Evolutionary conservation across 2,797 vertebrate genomes (phyloP), one percentile per base, ranked within the genome.

Genomic region (Lycodopsis pacificus): DNA sequence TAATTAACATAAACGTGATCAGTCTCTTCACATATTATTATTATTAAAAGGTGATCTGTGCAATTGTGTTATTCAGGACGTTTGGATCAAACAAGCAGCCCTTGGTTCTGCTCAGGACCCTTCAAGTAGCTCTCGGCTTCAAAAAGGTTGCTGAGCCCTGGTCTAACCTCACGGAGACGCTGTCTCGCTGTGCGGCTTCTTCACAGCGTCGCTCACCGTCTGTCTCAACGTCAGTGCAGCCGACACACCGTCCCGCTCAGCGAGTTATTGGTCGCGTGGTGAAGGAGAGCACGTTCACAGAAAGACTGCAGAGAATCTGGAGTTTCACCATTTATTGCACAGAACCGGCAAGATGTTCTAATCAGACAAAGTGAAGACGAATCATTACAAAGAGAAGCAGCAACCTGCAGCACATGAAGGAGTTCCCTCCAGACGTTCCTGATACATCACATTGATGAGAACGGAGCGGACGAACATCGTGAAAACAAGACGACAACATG

Each of bases 91-190:
- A n/a, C n/a, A n/a, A n/a, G n/a, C n/a, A n/a, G n/a, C n/a, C n/a
- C n/a, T n/a, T n/a, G n/a, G n/a, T n/a, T n/a, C n/a, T n/a, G n/a
- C n/a, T n/a, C n/a, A n/a, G n/a, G n/a, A n/a, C n/a, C n/a, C n/a
- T n/a, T n/a, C n/a, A n/a, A n/a, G n/a, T n/a, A n/a, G n/a, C n/a
- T n/a, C n/a, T n/a, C n/a, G n/a, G n/a, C n/a, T n/a, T n/a, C n/a
- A n/a, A n/a, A n/a, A n/a, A n/a, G n/a, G n/a, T n/a, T n/a, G n/a
- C n/a, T n/a, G n/a, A n/a, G n/a, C n/a, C n/a, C n/a, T n/a, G n/a
- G 84, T 85, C 82, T 81, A 83, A 79, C 80, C 79, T 89, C 87
- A 83, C 34, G 58, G 73, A 90, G 87, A 91, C 87, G 65, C 73
- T 79, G 71, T 90, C 84, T 89, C 74, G 75, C 73, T 84, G 86